Conservation (phyloP, 2,797 vertebrate genomes). For the Varecia variegata region DNA sequence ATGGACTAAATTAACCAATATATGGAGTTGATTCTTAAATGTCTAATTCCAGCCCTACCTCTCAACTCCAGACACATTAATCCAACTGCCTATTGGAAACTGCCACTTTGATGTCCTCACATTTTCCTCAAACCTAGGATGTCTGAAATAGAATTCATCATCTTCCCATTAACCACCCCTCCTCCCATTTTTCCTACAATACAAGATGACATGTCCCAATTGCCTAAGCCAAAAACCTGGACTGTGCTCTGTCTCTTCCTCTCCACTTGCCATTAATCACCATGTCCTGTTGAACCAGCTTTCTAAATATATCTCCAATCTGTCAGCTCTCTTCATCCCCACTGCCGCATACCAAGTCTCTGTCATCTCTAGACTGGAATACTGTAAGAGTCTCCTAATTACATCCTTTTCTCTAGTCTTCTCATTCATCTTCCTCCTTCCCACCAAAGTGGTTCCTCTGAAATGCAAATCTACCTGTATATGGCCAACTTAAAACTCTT, state of each 20-base stretch:
- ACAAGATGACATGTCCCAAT: conserved; percentile 43
- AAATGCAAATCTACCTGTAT: neutral
- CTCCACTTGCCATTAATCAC: conserved; percentile 57
- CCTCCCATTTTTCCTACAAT: conserved; percentile 51
- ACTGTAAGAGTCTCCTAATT: conserved; percentile 39
- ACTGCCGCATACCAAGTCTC: neutral
- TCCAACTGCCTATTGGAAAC: conserved; percentile 58
- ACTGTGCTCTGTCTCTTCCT: conserved; percentile 16
- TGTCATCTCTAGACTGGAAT: neutral
- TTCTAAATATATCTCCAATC: conserved; percentile 69
- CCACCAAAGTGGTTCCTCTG: neutral
- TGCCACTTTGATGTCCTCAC: conserved; percentile 30
- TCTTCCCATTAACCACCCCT: conserved; percentile 51
- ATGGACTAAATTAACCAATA: neutral
- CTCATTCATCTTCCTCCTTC: conserved; percentile 40
- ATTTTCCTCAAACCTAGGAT: conserved; percentile 51
- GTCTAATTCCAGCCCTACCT: conserved; percentile 29
- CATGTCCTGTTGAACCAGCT: conserved; percentile 36
- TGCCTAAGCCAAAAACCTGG: conserved; percentile 25
- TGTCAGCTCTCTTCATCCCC: conserved; percentile 45
- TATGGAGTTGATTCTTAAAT: neutral
- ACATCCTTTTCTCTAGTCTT: conserved; percentile 30
- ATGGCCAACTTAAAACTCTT: neutral
- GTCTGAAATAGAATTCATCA: conserved; percentile 67
- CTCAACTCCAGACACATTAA: conserved; percentile 69